Percentiles rank a stretch among this genome's conserved stretches.
These are phyloP conservation scores for Acanthopagrus latus DNA, from an alignment of 2,797 vertebrate species.

Conservation along the genomic window DNA sequence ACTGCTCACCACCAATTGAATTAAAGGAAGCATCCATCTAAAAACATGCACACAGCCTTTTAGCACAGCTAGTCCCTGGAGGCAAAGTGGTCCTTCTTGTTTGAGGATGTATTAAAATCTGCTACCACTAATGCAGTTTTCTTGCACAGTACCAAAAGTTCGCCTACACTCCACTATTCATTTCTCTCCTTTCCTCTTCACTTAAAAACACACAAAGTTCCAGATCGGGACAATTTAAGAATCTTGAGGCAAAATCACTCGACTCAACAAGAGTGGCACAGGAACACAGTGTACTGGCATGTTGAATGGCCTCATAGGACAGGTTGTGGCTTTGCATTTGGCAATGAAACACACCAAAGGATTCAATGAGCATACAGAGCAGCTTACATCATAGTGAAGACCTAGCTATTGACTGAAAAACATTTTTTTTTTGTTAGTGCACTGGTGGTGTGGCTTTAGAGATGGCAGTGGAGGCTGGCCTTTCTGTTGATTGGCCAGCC, in stretches of 20 bases:
- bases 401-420: neutral
- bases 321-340: constrained; percentile 30
- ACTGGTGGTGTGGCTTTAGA: constrained; percentile 2
- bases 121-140: constrained; percentile 55
- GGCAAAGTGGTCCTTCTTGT: constrained; percentile 60
- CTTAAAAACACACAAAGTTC: constrained; percentile 35
- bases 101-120: constrained; percentile 59
- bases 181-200: constrained; percentile 23
- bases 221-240: constrained; percentile 45
- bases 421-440: neutral
- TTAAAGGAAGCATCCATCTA: constrained; percentile 38
- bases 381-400: constrained; percentile 28
- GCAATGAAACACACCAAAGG: constrained; percentile 36
- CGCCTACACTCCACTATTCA: constrained; percentile 42
- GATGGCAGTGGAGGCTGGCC: too few species aligned
- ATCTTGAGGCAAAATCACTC: constrained; percentile 42
- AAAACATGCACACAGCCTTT: constrained; percentile 56
- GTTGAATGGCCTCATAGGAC: constrained; percentile 24
- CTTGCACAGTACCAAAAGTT: constrained; percentile 39
- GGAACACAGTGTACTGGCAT: constrained; percentile 38
- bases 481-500: neutral
- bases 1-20: neutral
- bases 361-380: constrained; percentile 6
- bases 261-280: constrained; percentile 18
- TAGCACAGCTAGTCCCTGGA: constrained; percentile 58